phyloP scores from a whole-genome alignment of 1,140 invertebrate genomes.

The Drosophila obscura region DNA sequence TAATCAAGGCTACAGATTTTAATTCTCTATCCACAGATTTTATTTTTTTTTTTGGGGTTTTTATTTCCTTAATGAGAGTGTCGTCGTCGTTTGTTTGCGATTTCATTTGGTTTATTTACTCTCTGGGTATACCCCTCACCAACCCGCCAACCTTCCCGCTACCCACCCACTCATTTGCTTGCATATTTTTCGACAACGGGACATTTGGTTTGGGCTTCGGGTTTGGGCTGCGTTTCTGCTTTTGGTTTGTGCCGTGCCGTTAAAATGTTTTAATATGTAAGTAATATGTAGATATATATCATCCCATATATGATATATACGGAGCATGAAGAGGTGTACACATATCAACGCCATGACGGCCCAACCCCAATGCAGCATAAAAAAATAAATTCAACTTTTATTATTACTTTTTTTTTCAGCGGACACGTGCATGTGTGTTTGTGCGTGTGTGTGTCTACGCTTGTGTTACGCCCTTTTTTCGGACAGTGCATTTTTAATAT shows the following conservation, averaged over 20 bases:
- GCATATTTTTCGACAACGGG: slow-evolving; percentile 68
- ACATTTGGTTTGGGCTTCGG: slow-evolving; percentile 44
- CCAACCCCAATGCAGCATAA: slow-evolving; percentile 9
- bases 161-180: slow-evolving; percentile 17
- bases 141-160: not conserved
- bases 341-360: slow-evolving; percentile 53
- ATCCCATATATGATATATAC: slow-evolving; percentile 11
- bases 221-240: not conserved
- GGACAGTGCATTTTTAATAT: slow-evolving; percentile 82
- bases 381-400: slow-evolving; percentile 56
- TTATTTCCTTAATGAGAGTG: slow-evolving; percentile 29
- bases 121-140: slow-evolving; percentile 10
- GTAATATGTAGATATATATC: slow-evolving; percentile 29
- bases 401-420: slow-evolving; percentile 53
- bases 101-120: slow-evolving; percentile 64
- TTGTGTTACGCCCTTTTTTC: slow-evolving; percentile 74
- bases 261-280: slow-evolving; percentile 71
- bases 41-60: slow-evolving; percentile 41
- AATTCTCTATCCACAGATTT: slow-evolving; percentile 32
- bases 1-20: slow-evolving; percentile 72
- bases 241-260: not conserved
- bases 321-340: slow-evolving; percentile 11
- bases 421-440: slow-evolving; percentile 37
- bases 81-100: slow-evolving; percentile 37
- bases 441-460: slow-evolving; percentile 17